Percentiles rank a stretch among this genome's conserved stretches.
Evolutionary conservation across 2,888 invertebrate genomes (phyloP).

Genomic region (Coremacera marginata): DNA sequence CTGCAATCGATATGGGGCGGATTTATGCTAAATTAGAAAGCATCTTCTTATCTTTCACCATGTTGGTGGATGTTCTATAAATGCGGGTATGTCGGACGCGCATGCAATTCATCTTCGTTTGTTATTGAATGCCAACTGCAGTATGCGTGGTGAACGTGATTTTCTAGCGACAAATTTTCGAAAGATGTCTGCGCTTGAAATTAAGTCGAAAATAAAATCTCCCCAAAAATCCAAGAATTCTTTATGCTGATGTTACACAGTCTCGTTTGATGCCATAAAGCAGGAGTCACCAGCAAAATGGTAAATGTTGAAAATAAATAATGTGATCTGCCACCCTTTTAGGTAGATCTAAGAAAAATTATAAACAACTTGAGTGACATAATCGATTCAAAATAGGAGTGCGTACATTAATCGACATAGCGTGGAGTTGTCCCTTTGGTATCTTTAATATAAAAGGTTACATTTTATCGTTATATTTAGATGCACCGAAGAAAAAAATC

Average conservation of each 20-base stretch:
- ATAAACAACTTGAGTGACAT: no score
- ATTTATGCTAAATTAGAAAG: constrained; percentile 37
- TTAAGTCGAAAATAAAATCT: neutral
- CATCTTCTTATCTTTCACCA: constrained; percentile 7
- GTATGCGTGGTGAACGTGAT: constrained; percentile 34
- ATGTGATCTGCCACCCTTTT: neutral
- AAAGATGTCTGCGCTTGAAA: neutral
- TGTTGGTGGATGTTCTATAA: neutral
- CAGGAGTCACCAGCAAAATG: constrained; percentile 23
- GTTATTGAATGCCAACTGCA: constrained; percentile 38
- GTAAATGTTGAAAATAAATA: constrained; percentile 29
- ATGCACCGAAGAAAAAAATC: no score
- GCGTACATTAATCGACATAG: no score
- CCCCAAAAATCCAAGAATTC: neutral
- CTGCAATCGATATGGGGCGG: constrained; percentile 31
- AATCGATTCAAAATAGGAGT: no score
- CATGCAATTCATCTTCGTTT: constrained; percentile 33
- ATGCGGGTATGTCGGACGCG: neutral
- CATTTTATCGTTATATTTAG: no score
- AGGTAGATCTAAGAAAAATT: no score
- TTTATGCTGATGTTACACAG: neutral
- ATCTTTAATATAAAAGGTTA: no score
- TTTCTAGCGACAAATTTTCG: constrained; percentile 34
- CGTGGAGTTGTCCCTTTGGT: no score
- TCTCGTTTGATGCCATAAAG: neutral